phyloP scores from a whole-genome alignment of 2,888 invertebrate genomes.

The Melipona bicolor region DNA sequence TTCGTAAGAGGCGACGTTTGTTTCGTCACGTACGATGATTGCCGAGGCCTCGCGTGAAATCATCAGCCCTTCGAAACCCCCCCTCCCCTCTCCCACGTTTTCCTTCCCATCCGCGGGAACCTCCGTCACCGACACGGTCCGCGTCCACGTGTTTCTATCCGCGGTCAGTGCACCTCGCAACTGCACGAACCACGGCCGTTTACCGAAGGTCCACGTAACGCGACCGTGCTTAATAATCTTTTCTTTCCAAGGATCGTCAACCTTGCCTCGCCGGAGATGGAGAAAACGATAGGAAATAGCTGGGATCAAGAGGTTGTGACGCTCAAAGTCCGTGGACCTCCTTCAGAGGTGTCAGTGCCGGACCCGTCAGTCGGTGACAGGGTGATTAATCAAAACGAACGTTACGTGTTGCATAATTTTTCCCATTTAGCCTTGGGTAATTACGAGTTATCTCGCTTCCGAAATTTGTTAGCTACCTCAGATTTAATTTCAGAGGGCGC shows the following conservation, averaged over 20 bases:
- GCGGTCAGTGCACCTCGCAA: conserved; percentile 73
- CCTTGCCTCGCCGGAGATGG: conserved; percentile 57
- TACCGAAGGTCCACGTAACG: conserved; percentile 73
- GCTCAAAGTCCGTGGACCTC: neutral
- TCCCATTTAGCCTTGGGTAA: neutral
- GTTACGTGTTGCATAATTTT: neutral
- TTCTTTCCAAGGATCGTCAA: conserved; percentile 68
- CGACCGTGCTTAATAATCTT: conserved; percentile 70
- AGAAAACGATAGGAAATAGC: conserved; percentile 39
- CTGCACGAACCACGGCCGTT: conserved; percentile 71
- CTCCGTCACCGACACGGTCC: conserved; percentile 53
- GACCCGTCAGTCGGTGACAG: too few species aligned
- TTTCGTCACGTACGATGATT: conserved; percentile 62
- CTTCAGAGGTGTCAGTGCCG: neutral
- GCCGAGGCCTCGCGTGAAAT: conserved; percentile 60
- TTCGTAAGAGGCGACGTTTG: conserved; percentile 56
- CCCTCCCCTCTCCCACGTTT: conserved; percentile 39
- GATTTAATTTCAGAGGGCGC: neutral
- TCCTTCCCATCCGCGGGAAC: conserved; percentile 52
- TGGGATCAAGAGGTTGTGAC: neutral
- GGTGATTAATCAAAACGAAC: conserved; percentile 23
- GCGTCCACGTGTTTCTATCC: conserved; percentile 74
- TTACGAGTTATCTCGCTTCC: neutral
- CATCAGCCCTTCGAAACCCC: conserved; percentile 57
- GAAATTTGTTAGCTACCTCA: neutral